These are phyloP conservation scores for Mesochorus sp. DNA, from an alignment of 2,888 invertebrate genomes.

Conservation along the genomic window DNA sequence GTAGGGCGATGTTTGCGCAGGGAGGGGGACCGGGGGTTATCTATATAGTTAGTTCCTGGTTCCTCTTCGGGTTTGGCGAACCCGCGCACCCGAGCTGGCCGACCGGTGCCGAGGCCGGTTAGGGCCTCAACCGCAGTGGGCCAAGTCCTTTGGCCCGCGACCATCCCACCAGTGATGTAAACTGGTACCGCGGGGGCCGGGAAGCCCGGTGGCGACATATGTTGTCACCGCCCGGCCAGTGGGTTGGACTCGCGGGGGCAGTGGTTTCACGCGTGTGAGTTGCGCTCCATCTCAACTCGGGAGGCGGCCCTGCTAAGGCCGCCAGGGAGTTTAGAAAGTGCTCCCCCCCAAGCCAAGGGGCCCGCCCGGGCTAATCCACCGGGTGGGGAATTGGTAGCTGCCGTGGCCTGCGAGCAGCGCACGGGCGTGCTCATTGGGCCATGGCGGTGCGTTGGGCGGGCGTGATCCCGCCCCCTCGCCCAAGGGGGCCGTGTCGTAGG, in stretches of 20 bases:
- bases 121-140: background rate
- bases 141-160: constrained; percentile 2
- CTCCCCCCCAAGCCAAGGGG: background rate
- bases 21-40: background rate
- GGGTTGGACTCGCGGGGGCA: constrained; percentile 16
- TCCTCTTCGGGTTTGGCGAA: no score
- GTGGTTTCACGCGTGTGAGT: constrained; percentile 17
- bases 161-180: background rate
- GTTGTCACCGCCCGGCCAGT: background rate
- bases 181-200: constrained; percentile 18
- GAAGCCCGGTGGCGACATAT: background rate
- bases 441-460: constrained; percentile 2
- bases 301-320: background rate
- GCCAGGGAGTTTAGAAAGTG: constrained; percentile 15
- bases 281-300: constrained; percentile 9
- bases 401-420: background rate
- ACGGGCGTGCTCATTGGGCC: background rate
- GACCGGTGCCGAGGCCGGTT: no score
- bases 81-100: no score
- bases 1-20: no score
- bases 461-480: constrained; percentile 21
- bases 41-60: no score
- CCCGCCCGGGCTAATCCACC: background rate
- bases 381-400: constrained; percentile 3
- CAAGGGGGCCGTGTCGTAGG: constrained; percentile 10